Evolutionary conservation across 1,140 invertebrate genomes (phyloP).

Genomic region (Neuroterus valhalla): DNA sequence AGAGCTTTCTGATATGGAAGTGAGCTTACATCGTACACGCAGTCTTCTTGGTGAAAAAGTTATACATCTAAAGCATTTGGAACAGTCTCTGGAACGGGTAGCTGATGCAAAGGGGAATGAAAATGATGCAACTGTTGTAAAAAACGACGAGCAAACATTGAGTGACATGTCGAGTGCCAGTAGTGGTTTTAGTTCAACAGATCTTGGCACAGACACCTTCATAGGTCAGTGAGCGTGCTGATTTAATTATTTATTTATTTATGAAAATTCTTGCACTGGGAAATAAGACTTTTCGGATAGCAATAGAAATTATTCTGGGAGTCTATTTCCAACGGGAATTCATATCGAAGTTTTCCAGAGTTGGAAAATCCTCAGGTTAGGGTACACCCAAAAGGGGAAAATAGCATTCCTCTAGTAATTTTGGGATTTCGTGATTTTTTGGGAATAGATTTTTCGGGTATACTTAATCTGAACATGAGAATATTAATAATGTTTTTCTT

Average conservation of each 20-base stretch:
- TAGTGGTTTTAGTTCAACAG: conserved; percentile 82
- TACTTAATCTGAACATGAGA: too few relatives aligned
- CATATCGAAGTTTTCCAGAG: too few relatives aligned
- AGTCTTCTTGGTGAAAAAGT: conserved; percentile 87
- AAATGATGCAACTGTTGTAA: conserved; percentile 71
- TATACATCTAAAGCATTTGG: conserved; percentile 84
- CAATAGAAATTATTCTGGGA: too few relatives aligned
- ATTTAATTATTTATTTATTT: conserved; percentile 23
- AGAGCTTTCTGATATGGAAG: conserved; percentile 87
- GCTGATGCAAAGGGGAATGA: conserved; percentile 68
- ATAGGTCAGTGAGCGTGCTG: conserved; percentile 60
- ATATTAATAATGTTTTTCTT: too few relatives aligned
- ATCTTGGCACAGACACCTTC: conserved; percentile 78
- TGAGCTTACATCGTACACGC: conserved; percentile 84
- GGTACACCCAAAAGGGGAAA: too few relatives aligned
- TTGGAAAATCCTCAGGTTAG: too few relatives aligned
- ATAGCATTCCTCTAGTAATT: too few relatives aligned
- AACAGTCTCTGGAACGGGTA: conserved; percentile 82
- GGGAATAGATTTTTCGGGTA: too few relatives aligned
- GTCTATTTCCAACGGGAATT: too few relatives aligned
- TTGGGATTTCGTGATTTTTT: too few relatives aligned
- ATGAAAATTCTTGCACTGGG: neutral
- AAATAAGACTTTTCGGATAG: neutral
- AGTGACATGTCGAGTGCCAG: conserved; percentile 82
- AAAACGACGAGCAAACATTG: conserved; percentile 72